Evolutionary conservation across 2,797 vertebrate genomes (phyloP).

Genomic region (Rhadinocentrus ornatus): DNA sequence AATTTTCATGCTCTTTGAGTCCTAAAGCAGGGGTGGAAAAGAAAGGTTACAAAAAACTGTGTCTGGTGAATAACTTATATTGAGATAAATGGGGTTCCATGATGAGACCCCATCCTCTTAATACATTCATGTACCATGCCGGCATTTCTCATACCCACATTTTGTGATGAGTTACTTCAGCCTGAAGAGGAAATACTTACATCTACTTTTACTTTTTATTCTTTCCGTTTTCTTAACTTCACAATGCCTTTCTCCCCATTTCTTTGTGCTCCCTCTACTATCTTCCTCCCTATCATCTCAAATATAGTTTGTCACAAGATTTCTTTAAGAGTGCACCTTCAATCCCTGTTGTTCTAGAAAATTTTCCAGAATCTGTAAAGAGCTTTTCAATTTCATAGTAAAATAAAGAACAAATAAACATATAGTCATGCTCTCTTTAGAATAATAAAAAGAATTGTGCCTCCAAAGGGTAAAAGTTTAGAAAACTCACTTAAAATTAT

Average conservation of each 20-base stretch:
- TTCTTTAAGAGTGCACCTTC: neutral
- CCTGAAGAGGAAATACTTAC: neutral
- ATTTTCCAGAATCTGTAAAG: conserved; percentile 2
- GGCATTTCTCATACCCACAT: neutral
- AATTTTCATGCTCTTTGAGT: neutral
- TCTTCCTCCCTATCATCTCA: neutral
- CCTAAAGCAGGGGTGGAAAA: neutral
- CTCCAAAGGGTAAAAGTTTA: neutral
- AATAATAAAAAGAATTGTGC: neutral
- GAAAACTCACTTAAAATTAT: neutral
- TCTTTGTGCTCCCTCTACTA: neutral
- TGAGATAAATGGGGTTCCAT: neutral
- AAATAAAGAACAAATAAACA: neutral
- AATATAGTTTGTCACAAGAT: neutral
- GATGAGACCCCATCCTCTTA: neutral
- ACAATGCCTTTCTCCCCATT: neutral
- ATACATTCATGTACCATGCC: neutral
- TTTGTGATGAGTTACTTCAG: neutral
- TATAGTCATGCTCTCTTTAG: neutral
- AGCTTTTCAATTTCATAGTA: neutral
- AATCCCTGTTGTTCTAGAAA: too few species aligned
- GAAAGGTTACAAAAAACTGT: neutral
- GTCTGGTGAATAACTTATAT: neutral
- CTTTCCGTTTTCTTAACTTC: neutral
- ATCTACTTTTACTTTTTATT: neutral